Evolutionary conservation across 2,797 vertebrate genomes (phyloP).

Genomic region (Pseudocheirus occidentalis): DNA sequence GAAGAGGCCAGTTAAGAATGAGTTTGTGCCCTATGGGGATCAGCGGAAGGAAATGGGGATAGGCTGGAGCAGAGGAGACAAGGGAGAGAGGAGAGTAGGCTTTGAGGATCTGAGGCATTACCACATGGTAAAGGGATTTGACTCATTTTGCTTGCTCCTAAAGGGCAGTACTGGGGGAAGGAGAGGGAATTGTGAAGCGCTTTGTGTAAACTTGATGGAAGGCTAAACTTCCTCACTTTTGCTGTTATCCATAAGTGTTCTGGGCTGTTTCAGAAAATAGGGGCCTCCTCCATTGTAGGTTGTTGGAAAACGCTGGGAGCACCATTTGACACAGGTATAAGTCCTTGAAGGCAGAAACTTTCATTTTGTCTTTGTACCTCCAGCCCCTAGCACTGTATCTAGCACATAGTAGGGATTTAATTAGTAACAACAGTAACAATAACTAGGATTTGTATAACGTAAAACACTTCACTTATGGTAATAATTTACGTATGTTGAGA

Average conservation of each 20-base stretch:
- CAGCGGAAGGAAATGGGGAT: not conserved
- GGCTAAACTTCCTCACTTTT: not conserved
- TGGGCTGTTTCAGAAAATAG: not conserved
- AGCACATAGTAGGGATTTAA: not conserved
- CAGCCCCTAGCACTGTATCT: not conserved
- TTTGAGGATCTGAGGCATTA: not conserved
- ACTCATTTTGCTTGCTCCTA: not conserved
- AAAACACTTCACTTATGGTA: not conserved
- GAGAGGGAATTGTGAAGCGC: not conserved
- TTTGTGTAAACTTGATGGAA: not conserved
- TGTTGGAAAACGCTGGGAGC: not conserved
- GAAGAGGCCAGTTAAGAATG: not conserved
- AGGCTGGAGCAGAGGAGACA: not conserved
- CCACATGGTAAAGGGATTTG: not conserved
- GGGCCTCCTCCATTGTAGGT: not conserved
- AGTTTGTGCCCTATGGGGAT: not conserved
- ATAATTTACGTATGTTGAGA: not conserved
- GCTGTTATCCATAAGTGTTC: not conserved
- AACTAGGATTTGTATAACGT: not conserved
- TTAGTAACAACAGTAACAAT: not conserved
- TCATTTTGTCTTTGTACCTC: not conserved
- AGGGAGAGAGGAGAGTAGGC: not conserved
- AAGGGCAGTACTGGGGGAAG: not conserved
- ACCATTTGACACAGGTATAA: not conserved
- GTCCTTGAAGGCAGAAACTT: not conserved